Evolutionary conservation across 2,797 vertebrate species (phyloP), one percentile per base, ranked within the genome.

Genomic region (Onychomys arenicola): DNA sequence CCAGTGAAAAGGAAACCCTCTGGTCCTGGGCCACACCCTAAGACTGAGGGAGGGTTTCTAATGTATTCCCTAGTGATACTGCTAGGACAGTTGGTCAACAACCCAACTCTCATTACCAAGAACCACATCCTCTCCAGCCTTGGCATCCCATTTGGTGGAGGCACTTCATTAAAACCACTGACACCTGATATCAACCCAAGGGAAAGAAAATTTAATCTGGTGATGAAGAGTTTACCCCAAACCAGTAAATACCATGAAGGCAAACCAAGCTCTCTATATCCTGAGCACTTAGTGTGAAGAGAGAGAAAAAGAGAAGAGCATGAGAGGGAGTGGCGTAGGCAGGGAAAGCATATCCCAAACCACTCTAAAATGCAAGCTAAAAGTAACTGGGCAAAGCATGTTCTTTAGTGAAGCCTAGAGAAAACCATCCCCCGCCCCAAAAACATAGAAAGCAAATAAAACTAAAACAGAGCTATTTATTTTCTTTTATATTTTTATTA

Each of bases 401-500:
- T 52, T 76, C 65, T 93, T 83, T 34, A 82, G 3, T 49, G 46
- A 89, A 88, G 2, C 4, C 32, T 21, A 59, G 75, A 67, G 34
- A 90, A 81, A 90, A 49, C 1, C 67, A 88, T n/a, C 43, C 17
- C 81, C 67, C 8, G 19, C 34, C 34, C 76, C 75, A 71, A 88
- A 65, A 89, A 80, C 32, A 40, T 10, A 92, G 61, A 77, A 89
- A 63, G 59, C 85, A 57, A 89, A 86, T 34, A 57, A 94, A 96
- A 90, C 29, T 21, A 37, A 91, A 92, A 67, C 14, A 91, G 46
- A 59, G 32, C 19, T 37, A 32, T n/a, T 63, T 40, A 61, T 23
- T 91, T 94, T 61, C 57, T 83, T 92, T 52, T 52, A 52, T 52
- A 52, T 14, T 52, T 6, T 49, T 49, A 14, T 52, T 52, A 52